These are phyloP conservation scores for Pomacea maculata DNA, from an alignment of 1,140 invertebrate genomes.

Conservation along the genomic window DNA sequence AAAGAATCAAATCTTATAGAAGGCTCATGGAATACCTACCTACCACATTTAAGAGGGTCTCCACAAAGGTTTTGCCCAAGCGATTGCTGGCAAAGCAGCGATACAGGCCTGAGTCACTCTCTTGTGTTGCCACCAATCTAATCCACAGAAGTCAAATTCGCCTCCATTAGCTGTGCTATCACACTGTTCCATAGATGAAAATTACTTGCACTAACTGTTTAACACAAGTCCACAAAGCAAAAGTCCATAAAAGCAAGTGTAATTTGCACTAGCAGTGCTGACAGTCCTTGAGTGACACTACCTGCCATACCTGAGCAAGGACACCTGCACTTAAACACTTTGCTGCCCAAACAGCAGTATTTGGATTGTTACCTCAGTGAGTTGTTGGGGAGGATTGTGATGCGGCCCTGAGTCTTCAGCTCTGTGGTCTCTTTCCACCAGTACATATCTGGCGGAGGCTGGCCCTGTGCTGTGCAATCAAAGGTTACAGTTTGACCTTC, in stretches of 20 bases:
- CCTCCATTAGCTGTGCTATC: no score
- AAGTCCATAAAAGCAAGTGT: no score
- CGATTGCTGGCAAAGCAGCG: slow-evolving; percentile 67
- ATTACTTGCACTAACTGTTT: no score
- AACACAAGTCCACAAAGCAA: no score
- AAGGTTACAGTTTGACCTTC: slow-evolving; percentile 57
- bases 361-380: slow-evolving; percentile 53
- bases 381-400: slow-evolving; percentile 64
- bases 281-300: no score
- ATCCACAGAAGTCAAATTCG: no score
- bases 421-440: slow-evolving; percentile 63
- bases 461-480: slow-evolving; percentile 66
- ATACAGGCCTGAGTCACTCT: slow-evolving; percentile 66
- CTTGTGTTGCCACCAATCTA: slow-evolving; percentile 64
- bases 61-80: slow-evolving; percentile 53
- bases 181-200: no score
- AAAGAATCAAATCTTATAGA: not conserved
- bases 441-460: slow-evolving; percentile 64
- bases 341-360: no score
- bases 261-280: no score
- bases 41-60: slow-evolving; percentile 60
- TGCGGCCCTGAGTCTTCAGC: slow-evolving; percentile 44
- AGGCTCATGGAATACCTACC: slow-evolving; percentile 49
- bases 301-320: no score
- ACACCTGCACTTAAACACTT: no score